Conservation (phyloP, 30 jellyfish, hydroid and myxozoan species). For the Turritopsis rubra region DNA sequence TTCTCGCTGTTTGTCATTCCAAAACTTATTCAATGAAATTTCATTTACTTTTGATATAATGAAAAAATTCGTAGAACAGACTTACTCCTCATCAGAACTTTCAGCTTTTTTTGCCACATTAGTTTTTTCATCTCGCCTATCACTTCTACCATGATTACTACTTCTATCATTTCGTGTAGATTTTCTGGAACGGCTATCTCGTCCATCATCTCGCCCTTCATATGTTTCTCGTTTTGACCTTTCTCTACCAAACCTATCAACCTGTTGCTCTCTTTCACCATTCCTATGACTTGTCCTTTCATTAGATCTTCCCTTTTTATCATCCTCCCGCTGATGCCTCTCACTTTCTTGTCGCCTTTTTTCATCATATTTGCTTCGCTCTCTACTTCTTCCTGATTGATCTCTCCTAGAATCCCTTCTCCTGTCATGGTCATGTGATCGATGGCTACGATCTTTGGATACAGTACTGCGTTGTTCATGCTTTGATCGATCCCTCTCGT, state of each 20-base stretch:
- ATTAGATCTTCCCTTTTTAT: neutral
- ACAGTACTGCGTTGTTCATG: constrained; percentile 30
- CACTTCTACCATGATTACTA: neutral
- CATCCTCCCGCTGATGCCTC: constrained; percentile 12
- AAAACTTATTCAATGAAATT: neutral
- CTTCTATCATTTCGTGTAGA: constrained; percentile 3
- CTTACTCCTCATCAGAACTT: constrained; percentile 86
- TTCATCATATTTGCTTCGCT: neutral
- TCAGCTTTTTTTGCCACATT: constrained; percentile 26
- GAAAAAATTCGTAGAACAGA: neutral
- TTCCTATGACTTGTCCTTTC: neutral
- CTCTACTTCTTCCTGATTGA: constrained; percentile 8
- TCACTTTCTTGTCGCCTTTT: neutral
- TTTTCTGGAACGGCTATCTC: neutral
- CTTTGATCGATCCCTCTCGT: constrained; percentile 46
- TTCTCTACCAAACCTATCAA: constrained; percentile 1
- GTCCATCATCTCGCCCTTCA: constrained; percentile 18
- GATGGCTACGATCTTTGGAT: constrained; percentile 39
- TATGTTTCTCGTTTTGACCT: neutral
- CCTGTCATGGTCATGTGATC: constrained; percentile 26
- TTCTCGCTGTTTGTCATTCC: neutral
- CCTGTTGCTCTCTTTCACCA: constrained; percentile 12
- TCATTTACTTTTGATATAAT: neutral
- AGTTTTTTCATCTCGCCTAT: constrained; percentile 7
- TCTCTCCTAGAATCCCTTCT: constrained; percentile 25